Evolutionary conservation across 2,113 vertebrate species (phyloP).

Genomic region (Semnornis frantzii): DNA sequence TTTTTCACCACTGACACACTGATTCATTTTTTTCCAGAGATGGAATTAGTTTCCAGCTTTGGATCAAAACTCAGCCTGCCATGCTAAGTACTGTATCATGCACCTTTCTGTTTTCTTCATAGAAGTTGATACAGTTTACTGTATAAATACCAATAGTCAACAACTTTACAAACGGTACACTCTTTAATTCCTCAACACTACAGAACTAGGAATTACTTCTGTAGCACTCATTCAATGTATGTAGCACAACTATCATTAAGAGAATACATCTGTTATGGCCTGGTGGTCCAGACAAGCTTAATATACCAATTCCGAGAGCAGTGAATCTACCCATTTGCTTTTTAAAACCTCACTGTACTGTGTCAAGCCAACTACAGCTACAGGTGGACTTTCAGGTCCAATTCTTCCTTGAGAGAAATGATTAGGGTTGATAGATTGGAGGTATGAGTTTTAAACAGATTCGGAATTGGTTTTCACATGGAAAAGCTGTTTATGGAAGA

Average conservation of each 20-base stretch:
- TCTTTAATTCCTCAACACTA: not conserved
- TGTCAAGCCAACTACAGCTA: not conserved
- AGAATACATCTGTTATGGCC: not conserved
- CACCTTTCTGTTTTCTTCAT: not conserved
- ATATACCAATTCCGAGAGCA: not conserved
- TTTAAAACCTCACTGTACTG: not conserved
- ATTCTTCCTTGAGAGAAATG: not conserved
- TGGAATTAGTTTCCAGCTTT: not conserved
- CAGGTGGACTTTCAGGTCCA: not conserved
- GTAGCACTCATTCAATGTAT: not conserved
- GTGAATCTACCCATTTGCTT: not conserved
- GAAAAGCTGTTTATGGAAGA: not conserved
- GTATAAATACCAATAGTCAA: not conserved
- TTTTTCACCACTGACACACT: not conserved
- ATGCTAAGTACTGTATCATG: not conserved
- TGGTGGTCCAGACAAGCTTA: not conserved
- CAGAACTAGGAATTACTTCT: not conserved
- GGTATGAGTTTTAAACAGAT: not conserved
- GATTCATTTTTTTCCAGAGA: not conserved
- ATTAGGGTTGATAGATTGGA: not conserved
- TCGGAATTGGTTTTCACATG: not conserved
- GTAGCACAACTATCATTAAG: not conserved
- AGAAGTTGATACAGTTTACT: not conserved
- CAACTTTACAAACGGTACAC: not conserved
- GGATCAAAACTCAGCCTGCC: not conserved